Evolutionary conservation across 2,113 vertebrate species (phyloP).

Genomic region (Cepphus grylle): DNA sequence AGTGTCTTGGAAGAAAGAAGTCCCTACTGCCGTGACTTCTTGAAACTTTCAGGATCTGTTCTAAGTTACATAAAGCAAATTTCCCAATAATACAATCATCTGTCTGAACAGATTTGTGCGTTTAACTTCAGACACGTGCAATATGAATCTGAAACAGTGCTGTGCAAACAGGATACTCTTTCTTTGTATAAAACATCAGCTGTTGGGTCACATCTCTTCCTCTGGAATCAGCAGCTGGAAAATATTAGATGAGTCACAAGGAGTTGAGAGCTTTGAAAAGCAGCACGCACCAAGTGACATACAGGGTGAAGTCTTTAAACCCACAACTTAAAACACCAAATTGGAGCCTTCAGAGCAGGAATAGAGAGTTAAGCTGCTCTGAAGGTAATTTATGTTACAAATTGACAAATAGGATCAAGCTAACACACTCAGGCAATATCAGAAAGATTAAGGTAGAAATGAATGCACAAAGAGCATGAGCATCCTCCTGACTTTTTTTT

Average conservation of each 20-base stretch:
- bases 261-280: background rate
- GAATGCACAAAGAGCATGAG: background rate
- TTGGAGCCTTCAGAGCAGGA: background rate
- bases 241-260: slow-evolving; percentile 45
- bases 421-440: fast-evolving
- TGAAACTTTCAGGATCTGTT: background rate
- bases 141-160: background rate
- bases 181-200: slow-evolving; percentile 27
- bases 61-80: background rate
- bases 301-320: background rate
- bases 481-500: background rate
- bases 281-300: background rate
- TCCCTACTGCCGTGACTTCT: background rate
- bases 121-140: background rate
- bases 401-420: background rate
- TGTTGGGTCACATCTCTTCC: slow-evolving; percentile 29
- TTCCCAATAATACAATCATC: background rate
- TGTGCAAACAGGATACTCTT: slow-evolving; percentile 37
- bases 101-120: background rate
- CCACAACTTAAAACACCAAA: background rate
- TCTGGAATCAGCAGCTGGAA: slow-evolving; percentile 45
- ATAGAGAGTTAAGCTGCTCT: background rate
- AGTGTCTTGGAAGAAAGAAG: background rate
- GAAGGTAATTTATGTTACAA: background rate
- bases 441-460: background rate